These are phyloP conservation scores for Pomatostomus ruficeps DNA, from an alignment of 2,113 vertebrate species.

Conservation along the genomic window DNA sequence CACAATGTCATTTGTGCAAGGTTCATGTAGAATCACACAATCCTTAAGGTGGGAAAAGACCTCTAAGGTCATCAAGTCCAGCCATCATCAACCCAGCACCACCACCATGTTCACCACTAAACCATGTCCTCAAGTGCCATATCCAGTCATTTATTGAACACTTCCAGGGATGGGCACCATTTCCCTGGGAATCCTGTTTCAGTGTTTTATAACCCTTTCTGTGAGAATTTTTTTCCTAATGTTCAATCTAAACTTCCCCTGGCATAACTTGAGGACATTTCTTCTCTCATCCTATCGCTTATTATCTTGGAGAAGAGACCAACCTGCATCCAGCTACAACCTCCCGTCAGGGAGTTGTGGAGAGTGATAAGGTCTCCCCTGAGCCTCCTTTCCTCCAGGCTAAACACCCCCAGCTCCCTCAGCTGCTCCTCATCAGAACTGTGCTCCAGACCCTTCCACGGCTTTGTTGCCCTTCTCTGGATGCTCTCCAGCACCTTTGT, in stretches of 20 bases:
- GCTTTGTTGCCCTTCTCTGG: not conserved
- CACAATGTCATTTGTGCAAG: not conserved
- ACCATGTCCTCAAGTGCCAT: not conserved
- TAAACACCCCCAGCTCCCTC: not conserved
- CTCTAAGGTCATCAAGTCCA: not conserved
- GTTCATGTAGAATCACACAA: not conserved
- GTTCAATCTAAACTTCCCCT: not conserved
- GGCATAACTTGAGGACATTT: not conserved
- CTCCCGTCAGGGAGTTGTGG: not conserved
- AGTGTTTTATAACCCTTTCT: not conserved
- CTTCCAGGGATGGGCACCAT: not conserved
- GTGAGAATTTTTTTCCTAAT: not conserved
- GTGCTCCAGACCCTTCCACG: not conserved
- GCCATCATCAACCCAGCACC: not conserved
- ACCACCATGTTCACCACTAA: not conserved
- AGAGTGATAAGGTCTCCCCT: not conserved
- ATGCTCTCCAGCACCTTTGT: not conserved
- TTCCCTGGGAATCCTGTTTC: not conserved
- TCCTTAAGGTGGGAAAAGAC: not conserved
- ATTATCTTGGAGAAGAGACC: not conserved
- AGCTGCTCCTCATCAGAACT: not conserved
- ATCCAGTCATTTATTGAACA: not conserved
- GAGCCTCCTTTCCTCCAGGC: not conserved
- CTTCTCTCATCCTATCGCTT: not conserved
- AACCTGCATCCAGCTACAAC: accelerated